Conservation (phyloP, 2,113 vertebrate species). For the Pleuronectes platessa region DNA sequence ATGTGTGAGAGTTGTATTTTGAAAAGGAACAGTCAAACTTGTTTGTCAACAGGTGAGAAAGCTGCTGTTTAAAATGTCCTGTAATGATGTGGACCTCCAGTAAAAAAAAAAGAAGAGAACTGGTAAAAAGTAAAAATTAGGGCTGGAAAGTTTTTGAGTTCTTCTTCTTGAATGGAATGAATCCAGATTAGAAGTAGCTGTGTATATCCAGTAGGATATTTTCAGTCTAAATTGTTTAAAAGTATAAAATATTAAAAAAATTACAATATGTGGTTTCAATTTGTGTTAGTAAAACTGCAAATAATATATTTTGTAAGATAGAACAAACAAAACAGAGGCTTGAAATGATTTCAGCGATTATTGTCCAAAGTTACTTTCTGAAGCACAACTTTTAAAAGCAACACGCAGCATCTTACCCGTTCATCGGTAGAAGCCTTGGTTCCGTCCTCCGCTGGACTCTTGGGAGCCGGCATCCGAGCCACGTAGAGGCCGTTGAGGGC, state of each 20-base stretch:
- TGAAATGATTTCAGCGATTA: neutral
- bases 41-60: neutral
- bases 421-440: constrained; percentile 89
- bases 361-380: neutral
- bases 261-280: too few relatives aligned
- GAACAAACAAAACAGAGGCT: neutral
- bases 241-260: too few relatives aligned
- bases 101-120: neutral
- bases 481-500: constrained; percentile 93
- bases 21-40: neutral
- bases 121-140: neutral
- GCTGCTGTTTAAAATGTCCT: neutral
- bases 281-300: too few relatives aligned
- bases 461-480: constrained; percentile 88
- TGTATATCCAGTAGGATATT: neutral
- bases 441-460: constrained; percentile 84
- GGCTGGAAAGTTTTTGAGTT: neutral
- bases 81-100: neutral
- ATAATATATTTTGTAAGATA: too few relatives aligned
- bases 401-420: constrained; percentile 83
- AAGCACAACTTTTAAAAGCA: neutral
- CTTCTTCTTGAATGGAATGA: neutral
- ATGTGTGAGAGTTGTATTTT: neutral
- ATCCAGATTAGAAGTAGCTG: neutral
- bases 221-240: neutral